These are phyloP conservation scores for Drosophila leontia DNA, from an alignment of 1,140 invertebrate genomes.

Conservation along the genomic window DNA sequence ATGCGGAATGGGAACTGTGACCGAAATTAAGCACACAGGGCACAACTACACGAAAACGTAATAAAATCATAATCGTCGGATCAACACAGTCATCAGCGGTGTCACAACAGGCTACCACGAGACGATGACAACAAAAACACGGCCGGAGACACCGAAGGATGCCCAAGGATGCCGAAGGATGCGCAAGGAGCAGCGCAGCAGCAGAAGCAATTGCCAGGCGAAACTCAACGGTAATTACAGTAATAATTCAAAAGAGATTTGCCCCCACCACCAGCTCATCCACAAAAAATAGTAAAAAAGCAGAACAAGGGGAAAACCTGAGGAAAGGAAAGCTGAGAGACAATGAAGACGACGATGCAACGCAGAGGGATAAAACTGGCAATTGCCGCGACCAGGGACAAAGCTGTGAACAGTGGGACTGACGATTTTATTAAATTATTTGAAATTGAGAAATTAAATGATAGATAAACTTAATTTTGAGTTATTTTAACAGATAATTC, in stretches of 20 bases:
- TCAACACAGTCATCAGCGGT: slow-evolving; percentile 84
- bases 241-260: slow-evolving; percentile 85
- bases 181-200: slow-evolving; percentile 29
- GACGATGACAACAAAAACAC: slow-evolving; percentile 35
- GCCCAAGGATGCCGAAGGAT: slow-evolving; percentile 23
- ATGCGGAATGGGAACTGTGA: slow-evolving; percentile 35
- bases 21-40: slow-evolving; percentile 79
- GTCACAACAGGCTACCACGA: slow-evolving; percentile 70
- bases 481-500: too few species aligned
- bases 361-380: slow-evolving; percentile 64
- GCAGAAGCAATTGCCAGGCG: slow-evolving; percentile 57
- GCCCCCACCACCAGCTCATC: slow-evolving; percentile 44
- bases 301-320: slow-evolving; percentile 23
- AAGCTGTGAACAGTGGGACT: slow-evolving; percentile 28
- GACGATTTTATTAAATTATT: neutral
- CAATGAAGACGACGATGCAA: slow-evolving; percentile 69
- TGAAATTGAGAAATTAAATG: too few species aligned
- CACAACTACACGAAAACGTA: slow-evolving; percentile 82
- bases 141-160: slow-evolving; percentile 32
- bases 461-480: too few species aligned
- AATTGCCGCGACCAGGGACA: slow-evolving; percentile 54
- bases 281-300: slow-evolving; percentile 35
- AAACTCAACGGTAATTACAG: slow-evolving; percentile 84
- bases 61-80: slow-evolving; percentile 85
- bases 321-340: slow-evolving; percentile 55